Evolutionary conservation across 2,888 invertebrate species (phyloP), one percentile per base, ranked within the genome.

Genomic region (Ormyrus nitidulus): DNA sequence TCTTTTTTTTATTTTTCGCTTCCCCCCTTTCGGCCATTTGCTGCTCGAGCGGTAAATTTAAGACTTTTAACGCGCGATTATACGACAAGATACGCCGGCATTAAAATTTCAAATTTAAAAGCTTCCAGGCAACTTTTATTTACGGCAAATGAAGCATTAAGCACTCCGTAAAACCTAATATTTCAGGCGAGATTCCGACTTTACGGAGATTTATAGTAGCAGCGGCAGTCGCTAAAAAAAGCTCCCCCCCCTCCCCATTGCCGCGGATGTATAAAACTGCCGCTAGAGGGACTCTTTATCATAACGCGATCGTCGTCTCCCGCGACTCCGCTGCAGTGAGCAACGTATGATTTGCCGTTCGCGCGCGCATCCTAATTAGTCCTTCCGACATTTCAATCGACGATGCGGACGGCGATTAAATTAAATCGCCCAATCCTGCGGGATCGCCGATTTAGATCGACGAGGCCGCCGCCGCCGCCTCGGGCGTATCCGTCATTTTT

Each of bases 21-120:
- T 34, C n/a, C 1, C 46, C 56, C 59, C 59, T 49, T 53, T 54
- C 54, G n/a, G 7, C 34, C 53, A 44, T 54, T 48, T 13, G 13
- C 51, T 46, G 7, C 49, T 48, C 13, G 71, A 48, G 53, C 77
- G 65, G 53, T 70, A 54, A 81, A 77, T 77, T 77, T 65, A 73
- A 70, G 77, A 81, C 77, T 77, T 77, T 80, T 77, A 77, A 77
- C 74, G 74, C 70, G 77, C 77, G 77, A 81, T 81, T 77, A 77
- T 73, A 61, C 77, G 77, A 80, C 80, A 59, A 81, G 81, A 77
- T 81, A 81, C 51, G 65, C 69, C 59, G 54, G 49, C 71, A 75
- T 81, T 77, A 70, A 81, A 77, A 81, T 77, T 81, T 81, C 56
- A 77, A 77, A 81, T 81, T 81, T 76, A 74, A 81, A 81, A 77